phyloP scores from a whole-genome alignment of 2,797 vertebrate genomes.

The Macropus fuliginosus region DNA sequence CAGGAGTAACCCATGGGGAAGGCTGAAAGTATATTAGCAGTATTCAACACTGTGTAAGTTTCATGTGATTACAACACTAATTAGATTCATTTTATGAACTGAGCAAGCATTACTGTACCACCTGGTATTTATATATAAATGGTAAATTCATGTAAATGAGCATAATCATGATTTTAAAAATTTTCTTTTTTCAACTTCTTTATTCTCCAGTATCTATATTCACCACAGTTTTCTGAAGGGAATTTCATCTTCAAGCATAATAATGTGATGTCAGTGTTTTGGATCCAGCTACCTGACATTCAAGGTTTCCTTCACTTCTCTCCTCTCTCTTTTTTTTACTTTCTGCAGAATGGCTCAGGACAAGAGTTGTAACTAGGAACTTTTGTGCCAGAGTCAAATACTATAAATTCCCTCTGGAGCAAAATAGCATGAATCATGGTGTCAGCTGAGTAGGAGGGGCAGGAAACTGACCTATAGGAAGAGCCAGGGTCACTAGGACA shows the following conservation, averaged over 20 bases:
- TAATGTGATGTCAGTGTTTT: background rate
- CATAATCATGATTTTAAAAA: background rate
- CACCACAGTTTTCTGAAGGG: background rate
- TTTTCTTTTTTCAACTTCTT: conserved; percentile 10
- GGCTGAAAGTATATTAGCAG: conserved; percentile 20
- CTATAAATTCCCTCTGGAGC: background rate
- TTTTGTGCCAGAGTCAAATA: background rate
- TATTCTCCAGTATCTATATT: conserved; percentile 3
- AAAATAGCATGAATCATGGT: background rate
- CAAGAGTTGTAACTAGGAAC: background rate
- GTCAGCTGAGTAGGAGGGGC: background rate
- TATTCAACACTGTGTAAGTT: conserved; percentile 40
- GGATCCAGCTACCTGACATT: background rate
- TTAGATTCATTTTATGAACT: conserved; percentile 50
- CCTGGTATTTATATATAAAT: background rate
- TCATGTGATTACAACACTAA: conserved; percentile 30
- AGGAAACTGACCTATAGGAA: background rate
- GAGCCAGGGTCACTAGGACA: background rate
- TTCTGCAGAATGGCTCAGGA: background rate
- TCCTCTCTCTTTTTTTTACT: background rate
- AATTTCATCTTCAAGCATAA: background rate
- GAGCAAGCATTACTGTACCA: background rate
- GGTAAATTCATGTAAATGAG: background rate
- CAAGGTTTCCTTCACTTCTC: background rate
- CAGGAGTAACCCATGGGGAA: conserved; percentile 35